Conservation (phyloP, 2,797 vertebrate species). For the Ctenopoma kingsleyae region DNA sequence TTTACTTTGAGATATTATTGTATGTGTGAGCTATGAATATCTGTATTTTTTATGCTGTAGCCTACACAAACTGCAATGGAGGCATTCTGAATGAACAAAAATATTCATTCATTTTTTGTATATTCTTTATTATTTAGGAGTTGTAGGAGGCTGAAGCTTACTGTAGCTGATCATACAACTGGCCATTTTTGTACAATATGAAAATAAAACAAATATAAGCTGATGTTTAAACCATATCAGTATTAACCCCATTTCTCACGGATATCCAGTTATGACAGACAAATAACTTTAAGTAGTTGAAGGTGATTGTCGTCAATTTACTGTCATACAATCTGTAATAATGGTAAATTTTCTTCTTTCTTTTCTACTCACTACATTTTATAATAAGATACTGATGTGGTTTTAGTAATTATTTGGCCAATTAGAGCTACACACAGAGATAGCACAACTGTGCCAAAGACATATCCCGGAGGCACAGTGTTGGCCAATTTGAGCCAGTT, state of each 20-base stretch:
- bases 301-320: not conserved
- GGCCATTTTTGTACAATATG: not conserved
- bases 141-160: not conserved
- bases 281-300: not conserved
- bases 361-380: slow-evolving; percentile 29
- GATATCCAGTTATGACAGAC: not conserved
- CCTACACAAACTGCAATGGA: not conserved
- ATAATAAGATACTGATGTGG: slow-evolving; percentile 24
- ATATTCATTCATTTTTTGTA: not conserved
- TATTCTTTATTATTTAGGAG: not conserved
- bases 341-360: not conserved
- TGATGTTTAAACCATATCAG: not conserved
- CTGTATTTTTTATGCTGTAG: not conserved
- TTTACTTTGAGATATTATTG: not conserved
- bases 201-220: not conserved
- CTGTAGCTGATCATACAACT: not conserved
- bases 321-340: not conserved
- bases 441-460: slow-evolving; percentile 36
- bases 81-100: not conserved
- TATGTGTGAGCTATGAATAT: not conserved
- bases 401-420: slow-evolving; percentile 37
- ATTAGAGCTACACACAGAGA: slow-evolving; percentile 28
- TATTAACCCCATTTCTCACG: not conserved
- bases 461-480: slow-evolving; percentile 44
- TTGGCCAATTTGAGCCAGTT: slow-evolving; percentile 36